Conservation (phyloP, 2,797 vertebrate species). For the Aphelocoma californica region DNA sequence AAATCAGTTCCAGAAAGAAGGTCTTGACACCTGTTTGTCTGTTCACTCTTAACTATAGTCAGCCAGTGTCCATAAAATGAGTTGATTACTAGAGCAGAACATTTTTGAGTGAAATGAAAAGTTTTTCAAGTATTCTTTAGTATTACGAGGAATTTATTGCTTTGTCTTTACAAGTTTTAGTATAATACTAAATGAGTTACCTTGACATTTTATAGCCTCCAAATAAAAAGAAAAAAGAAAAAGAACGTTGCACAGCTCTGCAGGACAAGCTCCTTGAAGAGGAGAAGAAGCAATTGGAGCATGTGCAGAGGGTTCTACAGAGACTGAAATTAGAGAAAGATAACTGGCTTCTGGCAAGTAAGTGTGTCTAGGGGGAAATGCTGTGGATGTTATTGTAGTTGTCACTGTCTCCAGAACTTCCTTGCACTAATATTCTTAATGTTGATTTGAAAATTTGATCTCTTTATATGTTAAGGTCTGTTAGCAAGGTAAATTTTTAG, state of each 20-base stretch:
- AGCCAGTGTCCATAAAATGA: neutral
- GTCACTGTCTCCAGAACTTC: neutral
- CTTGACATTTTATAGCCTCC: constrained; percentile 79
- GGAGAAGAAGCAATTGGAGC: constrained; percentile 96
- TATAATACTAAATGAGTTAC: neutral
- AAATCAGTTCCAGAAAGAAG: neutral
- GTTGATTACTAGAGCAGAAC: neutral
- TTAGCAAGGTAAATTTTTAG: neutral
- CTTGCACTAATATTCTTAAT: neutral
- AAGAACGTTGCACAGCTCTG: constrained; percentile 96
- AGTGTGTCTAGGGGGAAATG: constrained; percentile 64
- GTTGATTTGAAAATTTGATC: neutral
- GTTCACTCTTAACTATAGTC: neutral
- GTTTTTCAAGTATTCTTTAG: neutral
- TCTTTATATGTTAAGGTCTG: neutral
- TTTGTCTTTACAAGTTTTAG: neutral
- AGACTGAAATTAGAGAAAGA: constrained; percentile 97
- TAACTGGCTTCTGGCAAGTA: constrained; percentile 98
- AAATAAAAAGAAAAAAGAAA: constrained; percentile 99
- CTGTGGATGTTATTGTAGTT: neutral
- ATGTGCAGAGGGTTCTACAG: constrained; percentile 92
- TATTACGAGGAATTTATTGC: neutral
- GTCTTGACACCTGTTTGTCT: neutral
- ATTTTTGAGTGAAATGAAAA: neutral
- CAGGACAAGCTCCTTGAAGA: constrained; percentile 98